These are phyloP conservation scores for Gallirallus australis DNA, from an alignment of 2,797 vertebrate genomes.

Conservation along the genomic window DNA sequence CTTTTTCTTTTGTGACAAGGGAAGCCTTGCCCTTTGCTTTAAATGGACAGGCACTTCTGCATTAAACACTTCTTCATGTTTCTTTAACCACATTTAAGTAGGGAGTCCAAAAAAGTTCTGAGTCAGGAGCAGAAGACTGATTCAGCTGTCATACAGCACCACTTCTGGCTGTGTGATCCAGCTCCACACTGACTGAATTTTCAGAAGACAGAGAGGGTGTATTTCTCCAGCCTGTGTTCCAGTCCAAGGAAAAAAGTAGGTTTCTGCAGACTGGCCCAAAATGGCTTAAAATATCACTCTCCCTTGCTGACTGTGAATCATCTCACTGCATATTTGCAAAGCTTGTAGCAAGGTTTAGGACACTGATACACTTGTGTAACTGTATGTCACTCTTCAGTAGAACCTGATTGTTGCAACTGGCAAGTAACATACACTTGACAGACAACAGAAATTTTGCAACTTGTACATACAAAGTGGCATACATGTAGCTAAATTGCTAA, in stretches of 20 bases:
- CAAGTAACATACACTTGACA: background rate
- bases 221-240: background rate
- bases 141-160: background rate
- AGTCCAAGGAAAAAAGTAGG: background rate
- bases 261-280: background rate
- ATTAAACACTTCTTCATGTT: background rate
- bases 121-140: background rate
- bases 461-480: background rate
- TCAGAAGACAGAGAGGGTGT: background rate
- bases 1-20: too few relatives aligned
- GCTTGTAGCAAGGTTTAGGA: background rate
- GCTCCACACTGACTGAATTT: background rate
- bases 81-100: background rate
- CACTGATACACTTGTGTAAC: background rate
- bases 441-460: background rate
- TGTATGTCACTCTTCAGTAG: background rate
- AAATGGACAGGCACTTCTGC: too few relatives aligned
- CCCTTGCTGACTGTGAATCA: background rate
- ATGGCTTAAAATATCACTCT: background rate
- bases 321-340: background rate
- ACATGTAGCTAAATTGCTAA: background rate
- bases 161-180: background rate
- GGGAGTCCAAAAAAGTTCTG: background rate
- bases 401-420: background rate
- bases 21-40: too few relatives aligned